Conservation (phyloP, 2,113 vertebrate species). For the Delphinus delphis region DNA sequence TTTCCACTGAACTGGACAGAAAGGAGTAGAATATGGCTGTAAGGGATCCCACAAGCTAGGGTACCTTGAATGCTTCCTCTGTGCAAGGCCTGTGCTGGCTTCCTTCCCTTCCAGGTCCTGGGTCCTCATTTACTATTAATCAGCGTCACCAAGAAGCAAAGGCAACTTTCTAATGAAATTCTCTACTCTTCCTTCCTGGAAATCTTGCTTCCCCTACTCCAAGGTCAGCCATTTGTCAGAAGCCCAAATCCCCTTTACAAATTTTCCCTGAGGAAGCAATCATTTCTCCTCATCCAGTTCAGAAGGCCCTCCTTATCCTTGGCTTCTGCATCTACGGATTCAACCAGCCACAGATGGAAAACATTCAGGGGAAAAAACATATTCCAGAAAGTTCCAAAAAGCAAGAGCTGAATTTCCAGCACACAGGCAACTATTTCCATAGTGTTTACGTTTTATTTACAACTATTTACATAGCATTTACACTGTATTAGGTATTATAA, state of each 20-base stretch:
- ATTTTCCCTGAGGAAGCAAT: background rate
- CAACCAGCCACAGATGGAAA: background rate
- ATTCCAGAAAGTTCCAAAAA: background rate
- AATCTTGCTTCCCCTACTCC: background rate
- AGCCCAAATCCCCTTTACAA: background rate
- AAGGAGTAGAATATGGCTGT: rapidly evolving
- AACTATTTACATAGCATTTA: background rate
- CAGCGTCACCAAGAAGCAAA: background rate
- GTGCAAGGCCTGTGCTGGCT: background rate
- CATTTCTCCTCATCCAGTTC: background rate
- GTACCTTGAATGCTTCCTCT: rapidly evolving
- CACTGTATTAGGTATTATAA: background rate
- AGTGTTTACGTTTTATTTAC: background rate
- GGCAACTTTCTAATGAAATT: background rate
- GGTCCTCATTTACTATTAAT: background rate
- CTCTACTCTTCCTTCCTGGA: background rate
- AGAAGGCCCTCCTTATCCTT: background rate
- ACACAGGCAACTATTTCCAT: background rate
- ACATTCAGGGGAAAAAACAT: background rate
- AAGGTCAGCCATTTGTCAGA: background rate
- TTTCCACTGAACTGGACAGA: background rate
- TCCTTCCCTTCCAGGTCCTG: background rate
- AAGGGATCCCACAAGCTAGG: rapidly evolving
- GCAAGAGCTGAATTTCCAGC: background rate
- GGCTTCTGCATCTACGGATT: background rate